Percentiles rank a stretch among this genome's conserved stretches.
phyloP scores from a whole-genome alignment of 1,140 invertebrate species.

The Pseudomyrmex concolor region DNA sequence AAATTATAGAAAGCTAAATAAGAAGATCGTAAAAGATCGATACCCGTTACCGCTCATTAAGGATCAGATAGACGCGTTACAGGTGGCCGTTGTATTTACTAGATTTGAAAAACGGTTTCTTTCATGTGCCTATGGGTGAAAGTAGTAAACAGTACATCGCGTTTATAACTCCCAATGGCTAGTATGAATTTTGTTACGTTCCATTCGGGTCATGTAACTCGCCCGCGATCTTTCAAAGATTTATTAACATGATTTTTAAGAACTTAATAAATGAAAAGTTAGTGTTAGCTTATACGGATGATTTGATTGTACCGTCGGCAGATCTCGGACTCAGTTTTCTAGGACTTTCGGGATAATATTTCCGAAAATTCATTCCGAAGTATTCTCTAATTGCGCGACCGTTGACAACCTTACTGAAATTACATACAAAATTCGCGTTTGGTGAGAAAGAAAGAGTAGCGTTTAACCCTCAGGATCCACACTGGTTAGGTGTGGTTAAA shows the following conservation, averaged over 20 bases:
- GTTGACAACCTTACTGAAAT: not conserved
- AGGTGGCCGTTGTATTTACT: not conserved
- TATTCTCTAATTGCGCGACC: not conserved
- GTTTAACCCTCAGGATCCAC: too few species aligned
- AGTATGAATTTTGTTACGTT: not conserved
- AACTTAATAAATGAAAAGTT: not conserved
- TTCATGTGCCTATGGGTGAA: not conserved
- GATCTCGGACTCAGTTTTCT: not conserved
- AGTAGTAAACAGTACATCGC: not conserved
- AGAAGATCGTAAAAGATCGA: not conserved
- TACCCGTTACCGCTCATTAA: not conserved
- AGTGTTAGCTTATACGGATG: conserved; percentile 23
- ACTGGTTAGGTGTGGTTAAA: too few species aligned
- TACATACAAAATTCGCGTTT: not conserved
- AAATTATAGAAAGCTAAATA: not conserved
- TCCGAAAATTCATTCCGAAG: not conserved
- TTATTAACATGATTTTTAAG: conserved; percentile 54
- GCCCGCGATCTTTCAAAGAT: conserved; percentile 17
- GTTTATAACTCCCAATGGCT: not conserved
- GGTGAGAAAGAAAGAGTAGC: not conserved
- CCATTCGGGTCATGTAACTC: conserved; percentile 18
- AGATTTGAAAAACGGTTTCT: conserved; percentile 26
- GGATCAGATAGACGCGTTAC: not conserved
- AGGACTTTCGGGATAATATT: not conserved
- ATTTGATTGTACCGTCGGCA: not conserved